These are phyloP conservation scores for Oryzias dopingdopingensis DNA, from an alignment of 2,797 vertebrate genomes.

Conservation along the genomic window DNA sequence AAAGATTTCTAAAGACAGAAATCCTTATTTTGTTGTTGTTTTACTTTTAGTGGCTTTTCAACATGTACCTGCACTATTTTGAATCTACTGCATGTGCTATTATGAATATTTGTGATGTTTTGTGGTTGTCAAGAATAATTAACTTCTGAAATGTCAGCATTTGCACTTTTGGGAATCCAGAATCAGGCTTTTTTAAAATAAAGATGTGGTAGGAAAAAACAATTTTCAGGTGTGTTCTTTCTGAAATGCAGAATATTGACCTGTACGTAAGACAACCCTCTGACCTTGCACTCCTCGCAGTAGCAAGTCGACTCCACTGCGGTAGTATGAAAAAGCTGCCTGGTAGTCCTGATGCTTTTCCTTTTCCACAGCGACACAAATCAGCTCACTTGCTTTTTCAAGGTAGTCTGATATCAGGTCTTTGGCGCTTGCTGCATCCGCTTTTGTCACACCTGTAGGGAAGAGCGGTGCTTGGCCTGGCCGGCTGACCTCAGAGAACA, in stretches of 20 bases:
- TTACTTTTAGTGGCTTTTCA: too few species aligned
- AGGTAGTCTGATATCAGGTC: constrained; percentile 87
- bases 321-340: constrained; percentile 88
- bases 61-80: too few species aligned
- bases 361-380: constrained; percentile 88
- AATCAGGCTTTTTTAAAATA: neutral
- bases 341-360: constrained; percentile 91
- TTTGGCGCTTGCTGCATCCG: constrained; percentile 34
- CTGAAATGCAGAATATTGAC: neutral
- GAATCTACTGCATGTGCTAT: too few species aligned
- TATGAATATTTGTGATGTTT: too few species aligned
- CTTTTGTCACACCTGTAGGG: constrained; percentile 79
- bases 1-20: too few species aligned
- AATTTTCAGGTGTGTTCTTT: neutral
- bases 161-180: neutral
- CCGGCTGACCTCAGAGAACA: constrained; percentile 79
- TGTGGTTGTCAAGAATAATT: too few species aligned
- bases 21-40: too few species aligned
- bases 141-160: neutral
- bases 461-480: constrained; percentile 77
- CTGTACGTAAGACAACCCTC: constrained; percentile 12
- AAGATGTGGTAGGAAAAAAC: neutral
- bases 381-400: constrained; percentile 88
- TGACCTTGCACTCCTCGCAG: constrained; percentile 95
- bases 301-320: constrained; percentile 89